These are phyloP conservation scores for Salticus scenicus DNA, from an alignment of 2,888 invertebrate species.

Conservation along the genomic window DNA sequence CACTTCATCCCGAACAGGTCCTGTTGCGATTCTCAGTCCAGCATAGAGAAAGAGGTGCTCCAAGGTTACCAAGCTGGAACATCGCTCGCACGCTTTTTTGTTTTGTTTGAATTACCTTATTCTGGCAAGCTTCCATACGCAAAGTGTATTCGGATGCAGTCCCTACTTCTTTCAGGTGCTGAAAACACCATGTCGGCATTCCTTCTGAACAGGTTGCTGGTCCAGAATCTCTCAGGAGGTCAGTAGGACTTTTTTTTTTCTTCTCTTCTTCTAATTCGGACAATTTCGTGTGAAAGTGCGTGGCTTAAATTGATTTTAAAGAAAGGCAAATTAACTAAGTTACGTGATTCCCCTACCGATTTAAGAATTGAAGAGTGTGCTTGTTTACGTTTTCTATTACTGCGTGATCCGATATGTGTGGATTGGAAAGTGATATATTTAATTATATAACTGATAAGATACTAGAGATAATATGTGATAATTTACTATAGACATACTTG, in stretches of 20 bases:
- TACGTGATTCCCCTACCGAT: too few relatives aligned
- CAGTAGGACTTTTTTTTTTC: conserved; percentile 12
- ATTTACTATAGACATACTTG: too few relatives aligned
- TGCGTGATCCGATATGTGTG: too few relatives aligned
- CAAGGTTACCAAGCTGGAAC: neutral
- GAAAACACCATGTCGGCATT: conserved; percentile 56
- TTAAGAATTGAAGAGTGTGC: too few relatives aligned
- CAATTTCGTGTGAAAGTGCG: too few relatives aligned
- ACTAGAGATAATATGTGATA: too few relatives aligned
- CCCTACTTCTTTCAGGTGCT: conserved; percentile 41
- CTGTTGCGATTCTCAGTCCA: neutral
- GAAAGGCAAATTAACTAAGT: too few relatives aligned
- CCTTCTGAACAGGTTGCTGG: conserved; percentile 53
- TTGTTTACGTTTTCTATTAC: too few relatives aligned
- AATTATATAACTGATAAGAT: too few relatives aligned
- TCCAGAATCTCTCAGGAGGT: conserved; percentile 45
- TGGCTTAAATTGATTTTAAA: too few relatives aligned
- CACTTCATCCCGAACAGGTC: neutral
- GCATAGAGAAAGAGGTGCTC: neutral
- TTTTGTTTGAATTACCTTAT: neutral
- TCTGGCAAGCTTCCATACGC: conserved; percentile 20
- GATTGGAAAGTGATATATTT: too few relatives aligned
- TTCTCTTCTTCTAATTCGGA: too few relatives aligned
- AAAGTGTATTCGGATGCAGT: conserved; percentile 35
- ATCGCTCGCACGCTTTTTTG: neutral